These are phyloP conservation scores for Drosophila flavopinicola DNA, from an alignment of 2,888 invertebrate species.

Conservation along the genomic window DNA sequence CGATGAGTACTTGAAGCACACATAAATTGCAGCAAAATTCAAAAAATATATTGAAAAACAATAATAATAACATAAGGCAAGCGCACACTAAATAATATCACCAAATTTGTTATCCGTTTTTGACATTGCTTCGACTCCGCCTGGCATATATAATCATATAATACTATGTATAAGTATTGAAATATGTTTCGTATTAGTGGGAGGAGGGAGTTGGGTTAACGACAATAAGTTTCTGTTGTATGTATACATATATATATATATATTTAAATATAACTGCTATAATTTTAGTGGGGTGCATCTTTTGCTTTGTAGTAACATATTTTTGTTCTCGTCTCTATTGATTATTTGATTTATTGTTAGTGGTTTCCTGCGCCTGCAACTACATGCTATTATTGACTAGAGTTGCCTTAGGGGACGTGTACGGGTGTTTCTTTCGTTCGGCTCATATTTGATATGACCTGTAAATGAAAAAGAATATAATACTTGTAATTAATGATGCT, in stretches of 20 bases:
- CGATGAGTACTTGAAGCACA: constrained; percentile 40
- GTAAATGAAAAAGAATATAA: constrained; percentile 1
- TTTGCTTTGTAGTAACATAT: constrained; percentile 52
- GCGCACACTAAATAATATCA: constrained; percentile 76
- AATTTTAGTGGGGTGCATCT: constrained; percentile 29
- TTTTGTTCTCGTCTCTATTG: constrained; percentile 37
- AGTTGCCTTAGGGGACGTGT: constrained; percentile 82
- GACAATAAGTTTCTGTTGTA: constrained; percentile 38
- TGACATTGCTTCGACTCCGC: constrained; percentile 43
- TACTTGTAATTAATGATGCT: neutral
- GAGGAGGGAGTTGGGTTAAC: constrained; percentile 27
- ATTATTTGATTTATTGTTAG: constrained; percentile 54
- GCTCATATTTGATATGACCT: constrained; percentile 71
- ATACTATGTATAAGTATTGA: constrained; percentile 33
- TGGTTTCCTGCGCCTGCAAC: constrained; percentile 72
- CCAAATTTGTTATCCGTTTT: constrained; percentile 59
- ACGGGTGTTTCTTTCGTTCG: constrained; percentile 49
- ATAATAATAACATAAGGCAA: constrained; percentile 45
- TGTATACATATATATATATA: constrained; percentile 21
- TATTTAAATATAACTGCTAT: constrained; percentile 42
- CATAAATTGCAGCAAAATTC: constrained; percentile 21
- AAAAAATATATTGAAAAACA: constrained; percentile 5
- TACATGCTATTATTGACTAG: constrained; percentile 82
- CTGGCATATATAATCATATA: constrained; percentile 29
- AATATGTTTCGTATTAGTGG: constrained; percentile 28